Percentiles rank a stretch among this genome's conserved stretches.
These are phyloP conservation scores for Coryphaenoides rupestris DNA, from an alignment of 2,113 vertebrate species.

Conservation along the genomic window DNA sequence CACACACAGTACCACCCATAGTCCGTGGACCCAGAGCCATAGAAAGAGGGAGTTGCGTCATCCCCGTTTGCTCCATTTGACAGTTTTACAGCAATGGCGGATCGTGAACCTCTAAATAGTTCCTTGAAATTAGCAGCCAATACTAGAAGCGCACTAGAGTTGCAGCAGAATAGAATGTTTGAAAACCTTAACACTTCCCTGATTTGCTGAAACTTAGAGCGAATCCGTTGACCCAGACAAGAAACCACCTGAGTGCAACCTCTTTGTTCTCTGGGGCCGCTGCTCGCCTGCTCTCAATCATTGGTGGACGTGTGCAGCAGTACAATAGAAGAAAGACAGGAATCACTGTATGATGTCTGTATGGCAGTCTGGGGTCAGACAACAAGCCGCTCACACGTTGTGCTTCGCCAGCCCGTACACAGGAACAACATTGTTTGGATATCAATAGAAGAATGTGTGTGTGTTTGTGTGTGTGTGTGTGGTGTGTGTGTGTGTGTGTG, in stretches of 20 bases:
- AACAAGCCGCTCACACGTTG: slow-evolving; percentile 48
- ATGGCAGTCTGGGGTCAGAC: slow-evolving; percentile 33
- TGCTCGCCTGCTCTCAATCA: slow-evolving; percentile 21
- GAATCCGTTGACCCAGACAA: slow-evolving; percentile 4
- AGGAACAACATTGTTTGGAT: slow-evolving; percentile 69
- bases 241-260: neutral
- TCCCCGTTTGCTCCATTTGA: too few species aligned
- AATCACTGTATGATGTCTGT: slow-evolving; percentile 54
- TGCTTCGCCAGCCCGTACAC: slow-evolving; percentile 38
- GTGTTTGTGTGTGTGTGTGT: neutral
- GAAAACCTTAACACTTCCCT: neutral
- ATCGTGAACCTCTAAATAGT: too few species aligned
- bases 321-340: slow-evolving; percentile 65
- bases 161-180: too few species aligned
- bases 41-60: too few species aligned
- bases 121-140: too few species aligned
- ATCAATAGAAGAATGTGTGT: slow-evolving; percentile 47
- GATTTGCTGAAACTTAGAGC: slow-evolving; percentile 5
- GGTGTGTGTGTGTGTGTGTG: too few species aligned
- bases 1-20: too few species aligned
- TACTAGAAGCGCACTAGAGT: too few species aligned
- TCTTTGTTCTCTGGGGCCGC: slow-evolving; percentile 33
- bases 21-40: too few species aligned
- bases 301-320: slow-evolving; percentile 46
- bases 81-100: too few species aligned